phyloP scores from a whole-genome alignment of 2,888 invertebrate genomes.

The Eupithecia abbreviata region DNA sequence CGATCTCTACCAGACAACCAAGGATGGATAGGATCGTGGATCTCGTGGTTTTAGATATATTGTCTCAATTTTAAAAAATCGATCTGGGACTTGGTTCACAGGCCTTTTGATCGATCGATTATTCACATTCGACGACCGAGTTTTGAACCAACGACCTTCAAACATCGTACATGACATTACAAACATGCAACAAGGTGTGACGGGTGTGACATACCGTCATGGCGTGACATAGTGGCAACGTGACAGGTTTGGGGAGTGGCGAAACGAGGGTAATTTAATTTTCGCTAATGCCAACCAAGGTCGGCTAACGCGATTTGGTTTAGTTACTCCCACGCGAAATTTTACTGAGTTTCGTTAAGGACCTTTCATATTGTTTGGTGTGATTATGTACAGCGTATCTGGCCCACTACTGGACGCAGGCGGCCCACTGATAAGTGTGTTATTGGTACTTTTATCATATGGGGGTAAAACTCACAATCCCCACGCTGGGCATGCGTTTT shows the following conservation, averaged over 20 bases:
- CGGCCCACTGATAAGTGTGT: no score
- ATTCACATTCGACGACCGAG: background rate
- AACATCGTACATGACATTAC: background rate
- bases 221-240: background rate
- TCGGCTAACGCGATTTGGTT: slow-evolving; percentile 18
- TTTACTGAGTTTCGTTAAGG: background rate
- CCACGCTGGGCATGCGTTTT: no score
- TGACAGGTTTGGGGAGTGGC: slow-evolving; percentile 23
- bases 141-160: background rate
- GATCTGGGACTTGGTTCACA: no score
- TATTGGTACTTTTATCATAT: no score
- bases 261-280: slow-evolving; percentile 26
- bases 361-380: no score
- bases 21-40: no score
- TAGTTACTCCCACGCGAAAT: background rate
- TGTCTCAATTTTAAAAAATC: no score
- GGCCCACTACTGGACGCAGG: no score
- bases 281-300: slow-evolving; percentile 27
- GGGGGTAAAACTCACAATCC: no score
- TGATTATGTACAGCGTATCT: no score
- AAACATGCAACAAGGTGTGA: background rate
- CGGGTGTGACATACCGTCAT: background rate
- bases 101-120: background rate
- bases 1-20: no score
- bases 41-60: no score